These are phyloP conservation scores for Halocynthia roretzi DNA, from an alignment of 23 tunicate genomes.

Conservation along the genomic window DNA sequence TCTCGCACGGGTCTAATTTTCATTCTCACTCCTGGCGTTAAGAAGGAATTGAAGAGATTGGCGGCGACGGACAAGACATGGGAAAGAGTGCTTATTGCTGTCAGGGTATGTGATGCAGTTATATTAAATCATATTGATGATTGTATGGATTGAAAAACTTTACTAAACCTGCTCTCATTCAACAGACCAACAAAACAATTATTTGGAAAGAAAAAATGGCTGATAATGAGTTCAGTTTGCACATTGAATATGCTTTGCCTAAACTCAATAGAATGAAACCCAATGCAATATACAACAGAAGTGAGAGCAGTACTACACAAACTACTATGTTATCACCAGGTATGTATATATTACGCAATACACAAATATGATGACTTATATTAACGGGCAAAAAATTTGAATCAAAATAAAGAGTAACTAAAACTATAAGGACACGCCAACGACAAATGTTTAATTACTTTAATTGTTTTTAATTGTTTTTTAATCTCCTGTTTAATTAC, in stretches of 20 bases:
- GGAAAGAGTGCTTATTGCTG: slow-evolving; percentile 3
- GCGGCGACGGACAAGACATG: slow-evolving; percentile 7
- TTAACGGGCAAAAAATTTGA: too few species aligned
- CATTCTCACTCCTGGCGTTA: slow-evolving; percentile 11
- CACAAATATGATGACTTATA: too few species aligned
- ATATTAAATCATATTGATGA: neutral
- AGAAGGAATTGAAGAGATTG: neutral
- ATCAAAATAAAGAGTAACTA: too few species aligned
- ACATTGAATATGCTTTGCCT: slow-evolving; percentile 8
- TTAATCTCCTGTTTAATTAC: too few species aligned
- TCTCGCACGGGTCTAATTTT: slow-evolving; percentile 10
- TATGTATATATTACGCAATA: too few species aligned
- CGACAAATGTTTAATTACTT: too few species aligned
- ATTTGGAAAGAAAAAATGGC: slow-evolving; percentile 6
- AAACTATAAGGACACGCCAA: too few species aligned
- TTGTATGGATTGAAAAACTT: neutral
- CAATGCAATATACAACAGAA: too few species aligned
- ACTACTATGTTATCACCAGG: too few species aligned
- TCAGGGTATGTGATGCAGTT: neutral
- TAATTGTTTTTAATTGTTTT: too few species aligned
- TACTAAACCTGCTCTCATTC: neutral
- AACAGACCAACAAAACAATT: slow-evolving; percentile 6
- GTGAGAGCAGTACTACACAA: too few species aligned
- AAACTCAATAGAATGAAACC: neutral
- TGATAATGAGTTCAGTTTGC: neutral